Evolutionary conservation across 2,888 invertebrate species (phyloP), one percentile per base, ranked within the genome.

Genomic region (Notodonta ziczac): DNA sequence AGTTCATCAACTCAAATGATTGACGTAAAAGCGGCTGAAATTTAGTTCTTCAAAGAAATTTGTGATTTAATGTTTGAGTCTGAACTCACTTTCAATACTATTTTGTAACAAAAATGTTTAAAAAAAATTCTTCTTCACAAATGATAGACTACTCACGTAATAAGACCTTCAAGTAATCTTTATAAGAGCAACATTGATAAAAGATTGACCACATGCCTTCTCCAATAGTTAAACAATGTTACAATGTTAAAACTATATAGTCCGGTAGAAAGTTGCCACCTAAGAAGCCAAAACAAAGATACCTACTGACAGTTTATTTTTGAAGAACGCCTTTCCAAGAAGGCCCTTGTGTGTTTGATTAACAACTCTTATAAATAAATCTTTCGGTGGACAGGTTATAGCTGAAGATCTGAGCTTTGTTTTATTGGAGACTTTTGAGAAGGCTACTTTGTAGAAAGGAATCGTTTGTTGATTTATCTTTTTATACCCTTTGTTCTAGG

Each of bases 271-370:
- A 80, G 78, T 68, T 76, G 83, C 89, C 88, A 89, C 88, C 87
- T 81, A 85, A 85, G 88, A 87, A 89, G 90, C 80, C 83, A 86
- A 91, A 90, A 90, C 88, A 90, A 90, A 84, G 81, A 80, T 66
- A 72, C 24, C 24, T 24, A 24, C 73, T 63, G 72, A 80, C 77
- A 78, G 85, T 85, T 87, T 88, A 87, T 86, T 83, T 55, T 85
- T 80, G 68, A 78, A 81, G 78, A 68, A 67, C 74, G 77, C 76
- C 79, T 89, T 46, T 89, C 90, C 86, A 46, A 76, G 87, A 91
- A 90, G 75, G 76, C 83, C 77, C 80, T 81, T 80, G 81, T 82
- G 70, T 83, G 78, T 88, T 87, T 90, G 86, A 90, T 90, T 85
- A 86, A 86, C 86, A 85, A 87, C 85, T 82, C 82, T 85, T 84